Percentiles rank a stretch among this genome's conserved stretches.
phyloP scores from a whole-genome alignment of 2,113 vertebrate genomes.

The Ptilorrhoa leucosticta region DNA sequence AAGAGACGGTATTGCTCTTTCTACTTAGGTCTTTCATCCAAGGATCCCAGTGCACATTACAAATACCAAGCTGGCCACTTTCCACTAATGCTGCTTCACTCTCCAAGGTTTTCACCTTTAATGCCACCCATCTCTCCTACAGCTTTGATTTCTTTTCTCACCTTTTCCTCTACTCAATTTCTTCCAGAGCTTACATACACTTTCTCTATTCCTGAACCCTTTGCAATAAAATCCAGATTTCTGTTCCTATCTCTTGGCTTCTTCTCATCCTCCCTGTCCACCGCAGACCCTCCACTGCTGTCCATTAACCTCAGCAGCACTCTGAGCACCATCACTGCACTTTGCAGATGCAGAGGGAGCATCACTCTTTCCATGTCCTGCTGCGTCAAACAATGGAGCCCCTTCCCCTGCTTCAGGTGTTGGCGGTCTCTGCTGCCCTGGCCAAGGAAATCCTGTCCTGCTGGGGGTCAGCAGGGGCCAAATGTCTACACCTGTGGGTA shows the following conservation, averaged over 20 bases:
- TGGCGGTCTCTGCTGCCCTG: fast-evolving
- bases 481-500: neutral
- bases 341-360: neutral
- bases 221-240: neutral
- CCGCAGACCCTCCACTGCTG: neutral
- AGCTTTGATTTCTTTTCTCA: neutral
- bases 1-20: neutral
- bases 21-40: neutral
- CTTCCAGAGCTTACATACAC: neutral
- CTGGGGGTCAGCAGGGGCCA: neutral
- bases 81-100: neutral
- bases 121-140: neutral
- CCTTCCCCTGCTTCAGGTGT: neutral
- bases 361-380: neutral
- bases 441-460: neutral
- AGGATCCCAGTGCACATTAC: neutral
- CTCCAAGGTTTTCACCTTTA: neutral
- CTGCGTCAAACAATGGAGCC: fast-evolving
- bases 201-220: neutral
- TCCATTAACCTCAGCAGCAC: neutral
- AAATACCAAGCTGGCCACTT: neutral
- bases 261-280: neutral
- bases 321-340: neutral
- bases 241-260: neutral
- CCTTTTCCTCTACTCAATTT: neutral